phyloP scores from a whole-genome alignment of 2,113 vertebrate genomes.

The Rostratula benghalensis region DNA sequence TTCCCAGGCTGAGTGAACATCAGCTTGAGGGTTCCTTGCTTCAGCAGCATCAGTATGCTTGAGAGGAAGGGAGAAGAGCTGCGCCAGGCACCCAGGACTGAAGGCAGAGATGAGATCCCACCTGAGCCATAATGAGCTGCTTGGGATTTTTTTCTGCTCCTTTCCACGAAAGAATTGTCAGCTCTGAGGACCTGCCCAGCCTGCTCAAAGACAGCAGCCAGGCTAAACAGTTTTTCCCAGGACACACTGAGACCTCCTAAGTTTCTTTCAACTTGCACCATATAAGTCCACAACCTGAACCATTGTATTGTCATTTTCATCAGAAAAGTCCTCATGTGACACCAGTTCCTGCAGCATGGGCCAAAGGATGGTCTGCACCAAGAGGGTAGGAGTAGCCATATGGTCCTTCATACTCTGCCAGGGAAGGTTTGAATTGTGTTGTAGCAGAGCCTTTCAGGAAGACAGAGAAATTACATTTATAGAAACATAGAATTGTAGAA shows the following conservation, averaged over 20 bases:
- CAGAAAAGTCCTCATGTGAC: neutral
- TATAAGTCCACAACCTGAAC: neutral
- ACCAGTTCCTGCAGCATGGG: neutral
- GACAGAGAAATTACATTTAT: neutral
- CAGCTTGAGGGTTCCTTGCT: neutral
- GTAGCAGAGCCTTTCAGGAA: neutral
- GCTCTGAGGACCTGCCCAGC: neutral
- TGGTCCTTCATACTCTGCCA: neutral
- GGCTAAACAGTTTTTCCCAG: neutral
- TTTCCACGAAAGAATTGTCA: neutral
- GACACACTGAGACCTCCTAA: neutral
- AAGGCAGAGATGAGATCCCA: neutral
- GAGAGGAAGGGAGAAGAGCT: neutral
- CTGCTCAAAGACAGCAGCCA: neutral
- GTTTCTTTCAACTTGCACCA: neutral
- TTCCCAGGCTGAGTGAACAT: neutral
- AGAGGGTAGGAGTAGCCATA: accelerated
- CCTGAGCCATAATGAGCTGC: neutral
- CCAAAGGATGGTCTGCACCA: neutral
- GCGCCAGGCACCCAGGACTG: neutral
- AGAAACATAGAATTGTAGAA: too few species aligned
- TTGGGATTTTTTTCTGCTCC: neutral
- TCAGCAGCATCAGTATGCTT: neutral
- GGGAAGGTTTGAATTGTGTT: neutral
- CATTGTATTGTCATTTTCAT: neutral